phyloP scores from a whole-genome alignment of 2,888 invertebrate genomes.

The Xestia c-nigrum region DNA sequence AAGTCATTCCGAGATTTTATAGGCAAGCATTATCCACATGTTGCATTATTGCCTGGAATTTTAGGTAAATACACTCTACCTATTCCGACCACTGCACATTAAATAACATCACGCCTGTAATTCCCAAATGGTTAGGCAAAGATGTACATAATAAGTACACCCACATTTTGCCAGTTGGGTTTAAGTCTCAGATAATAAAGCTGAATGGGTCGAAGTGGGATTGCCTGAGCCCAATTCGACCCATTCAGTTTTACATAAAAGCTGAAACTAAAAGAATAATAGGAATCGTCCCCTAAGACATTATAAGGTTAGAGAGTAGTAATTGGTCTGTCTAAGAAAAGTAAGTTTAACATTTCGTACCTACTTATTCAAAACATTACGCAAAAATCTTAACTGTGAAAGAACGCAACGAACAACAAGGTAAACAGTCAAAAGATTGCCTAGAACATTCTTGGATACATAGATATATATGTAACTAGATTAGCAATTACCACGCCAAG shows the following conservation, averaged over 20 bases:
- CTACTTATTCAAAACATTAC: not conserved
- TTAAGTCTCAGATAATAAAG: not conserved
- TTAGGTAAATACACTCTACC: not conserved
- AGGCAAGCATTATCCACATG: not conserved
- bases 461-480: no score
- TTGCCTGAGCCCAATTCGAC: not conserved
- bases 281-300: not conserved
- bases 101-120: not conserved
- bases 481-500: no score
- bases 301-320: not conserved
- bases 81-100: not conserved
- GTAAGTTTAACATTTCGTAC: not conserved
- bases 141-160: not conserved
- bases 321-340: not conserved
- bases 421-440: not conserved
- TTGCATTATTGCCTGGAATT: not conserved
- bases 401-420: not conserved
- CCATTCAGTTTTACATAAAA: not conserved
- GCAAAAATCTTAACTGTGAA: not conserved
- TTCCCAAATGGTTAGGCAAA: not conserved
- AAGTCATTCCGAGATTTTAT: not conserved
- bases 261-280: not conserved
- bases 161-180: not conserved
- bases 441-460: slow-evolving; percentile 1
- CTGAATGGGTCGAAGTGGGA: no score